Evolutionary conservation across 1,140 invertebrate species (phyloP).

Genomic region (Panagrolaimus sp.): DNA sequence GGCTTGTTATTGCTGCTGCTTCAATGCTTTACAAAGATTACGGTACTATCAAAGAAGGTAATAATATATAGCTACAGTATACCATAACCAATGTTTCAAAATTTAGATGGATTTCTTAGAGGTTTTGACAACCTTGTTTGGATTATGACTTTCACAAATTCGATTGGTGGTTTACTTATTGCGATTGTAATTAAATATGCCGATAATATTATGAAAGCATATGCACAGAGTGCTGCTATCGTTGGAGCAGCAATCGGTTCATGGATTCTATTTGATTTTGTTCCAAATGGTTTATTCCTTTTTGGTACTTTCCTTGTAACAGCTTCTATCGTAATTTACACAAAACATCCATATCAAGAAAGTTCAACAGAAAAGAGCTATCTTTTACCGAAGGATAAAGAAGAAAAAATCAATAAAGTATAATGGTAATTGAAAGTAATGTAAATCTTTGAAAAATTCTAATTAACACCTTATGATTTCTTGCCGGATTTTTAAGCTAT

Average conservation of each 20-base stretch:
- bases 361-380: not conserved
- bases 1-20: slow-evolving; percentile 29
- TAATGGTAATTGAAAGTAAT: too few relatives aligned
- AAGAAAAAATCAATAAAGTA: slow-evolving; percentile 9
- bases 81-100: not conserved
- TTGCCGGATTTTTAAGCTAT: too few relatives aligned
- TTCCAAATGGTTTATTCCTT: slow-evolving; percentile 49
- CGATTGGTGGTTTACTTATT: slow-evolving; percentile 78
- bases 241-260: slow-evolving; percentile 56
- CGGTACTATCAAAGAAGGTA: not conserved
- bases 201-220: slow-evolving; percentile 78
- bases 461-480: too few relatives aligned
- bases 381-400: not conserved
- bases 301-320: slow-evolving; percentile 47
- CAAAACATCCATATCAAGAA: slow-evolving; percentile 24
- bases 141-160: slow-evolving; percentile 74
- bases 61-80: not conserved
- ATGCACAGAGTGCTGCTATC: slow-evolving; percentile 69
- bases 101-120: slow-evolving; percentile 38
- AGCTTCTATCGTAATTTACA: slow-evolving; percentile 41
- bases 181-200: slow-evolving; percentile 90
- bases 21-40: slow-evolving; percentile 1
- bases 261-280: slow-evolving; percentile 55
- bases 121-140: slow-evolving; percentile 75
- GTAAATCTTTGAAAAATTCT: too few relatives aligned